Evolutionary conservation across 2,888 invertebrate genomes (phyloP).

Genomic region (Imbricaverruca yamaguchii): DNA sequence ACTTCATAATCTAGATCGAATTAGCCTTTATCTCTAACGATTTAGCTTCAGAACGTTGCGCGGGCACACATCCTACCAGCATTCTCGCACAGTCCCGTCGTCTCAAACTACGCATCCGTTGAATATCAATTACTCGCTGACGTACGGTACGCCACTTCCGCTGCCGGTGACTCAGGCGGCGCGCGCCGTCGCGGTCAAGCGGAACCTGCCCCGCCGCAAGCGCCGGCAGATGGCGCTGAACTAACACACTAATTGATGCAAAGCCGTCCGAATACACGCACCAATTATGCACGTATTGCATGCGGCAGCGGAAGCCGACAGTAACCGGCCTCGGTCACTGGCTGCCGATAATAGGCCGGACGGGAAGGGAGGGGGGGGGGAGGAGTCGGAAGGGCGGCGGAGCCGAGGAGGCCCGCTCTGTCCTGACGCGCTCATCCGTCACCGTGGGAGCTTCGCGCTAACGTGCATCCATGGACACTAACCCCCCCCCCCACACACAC

Average conservation of each 20-base stretch:
- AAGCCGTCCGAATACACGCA: neutral
- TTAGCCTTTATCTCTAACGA: no score
- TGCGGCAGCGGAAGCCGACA: neutral
- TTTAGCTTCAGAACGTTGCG: no score
- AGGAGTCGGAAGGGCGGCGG: no score
- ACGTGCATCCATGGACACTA: neutral
- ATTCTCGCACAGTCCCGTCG: no score
- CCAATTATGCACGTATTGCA: neutral
- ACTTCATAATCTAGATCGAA: no score
- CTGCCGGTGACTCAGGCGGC: neutral
- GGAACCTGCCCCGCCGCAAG: neutral
- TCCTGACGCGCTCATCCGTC: neutral
- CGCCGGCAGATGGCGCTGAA: neutral
- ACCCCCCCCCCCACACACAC: neutral
- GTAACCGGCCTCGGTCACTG: neutral
- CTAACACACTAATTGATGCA: neutral
- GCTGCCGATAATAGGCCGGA: no score
- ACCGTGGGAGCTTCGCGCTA: neutral
- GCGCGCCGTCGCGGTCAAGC: neutral
- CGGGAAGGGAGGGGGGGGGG: no score
- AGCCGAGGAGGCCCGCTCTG: neutral
- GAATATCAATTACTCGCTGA: no score
- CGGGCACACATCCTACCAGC: no score
- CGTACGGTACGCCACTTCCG: no score
- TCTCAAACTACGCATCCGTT: no score